Base-by-base conservation (phyloP, 1,140 invertebrate genomes). In the Campoletis sonorensis region DNA sequence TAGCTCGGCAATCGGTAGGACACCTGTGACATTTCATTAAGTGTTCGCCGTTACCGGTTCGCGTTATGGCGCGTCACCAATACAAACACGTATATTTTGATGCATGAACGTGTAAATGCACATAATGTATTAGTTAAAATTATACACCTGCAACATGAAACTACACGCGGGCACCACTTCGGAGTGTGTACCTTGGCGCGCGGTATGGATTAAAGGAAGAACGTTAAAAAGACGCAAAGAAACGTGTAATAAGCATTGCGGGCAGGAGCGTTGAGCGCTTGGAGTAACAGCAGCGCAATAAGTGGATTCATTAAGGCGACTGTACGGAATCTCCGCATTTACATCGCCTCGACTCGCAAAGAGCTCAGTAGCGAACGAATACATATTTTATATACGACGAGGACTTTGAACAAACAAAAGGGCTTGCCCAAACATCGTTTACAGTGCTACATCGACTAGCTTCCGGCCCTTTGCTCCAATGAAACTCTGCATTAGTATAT, bases 11-110 rank as follows among this genome's bases (percentile, higher is more conserved):
- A 91, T 90, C 89, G 87, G 86, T 89, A 91, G 89, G 90, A 90
- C 90, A 92, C 89, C 90, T 91, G 90, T 91, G 90, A 92, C 91
- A 91, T 92, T 91, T 92, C 89, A 91, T 92, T 91, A 90, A 91
- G 87, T 88, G 86, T 88, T 86, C 85, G 87, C 84, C 83, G 81
- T 70, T 80, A 80, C 80, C 82, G 82, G 79, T 61, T 79, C 40
- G 83, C 81, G 80, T 79, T 30, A n/a, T 77, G 49, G 73, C 49
- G 11, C 51, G 26, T 61, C 73, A 30, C 45, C 5, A 2, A 27
- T 26, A 61, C 51, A 33, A 33, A 33, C n/a, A n/a, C 1, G 27
- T 67, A 33, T 16, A 33, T 16, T 30, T 58, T 11, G 54, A 58
- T 58, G 16, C 21, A 23, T 58, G 16, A 2, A 13, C 8, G 18